Percentiles rank a stretch among this genome's conserved stretches.
phyloP scores from a whole-genome alignment of 2,888 invertebrate species.

The Habroteleia sp. region DNA sequence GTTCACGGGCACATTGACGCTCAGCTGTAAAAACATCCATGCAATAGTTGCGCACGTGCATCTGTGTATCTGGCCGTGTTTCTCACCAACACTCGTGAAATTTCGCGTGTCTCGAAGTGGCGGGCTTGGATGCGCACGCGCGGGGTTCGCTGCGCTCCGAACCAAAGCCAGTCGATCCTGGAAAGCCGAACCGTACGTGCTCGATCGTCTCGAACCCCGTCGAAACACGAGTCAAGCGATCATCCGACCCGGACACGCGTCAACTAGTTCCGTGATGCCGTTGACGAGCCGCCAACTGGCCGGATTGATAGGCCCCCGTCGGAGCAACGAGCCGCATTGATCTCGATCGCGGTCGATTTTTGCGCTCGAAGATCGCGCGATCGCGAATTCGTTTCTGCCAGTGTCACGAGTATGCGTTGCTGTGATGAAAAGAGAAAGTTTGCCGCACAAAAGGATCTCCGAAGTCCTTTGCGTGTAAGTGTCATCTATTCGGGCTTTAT shows the following conservation, averaged over 20 bases:
- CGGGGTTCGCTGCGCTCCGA: conserved; percentile 52
- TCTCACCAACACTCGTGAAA: conserved; percentile 32
- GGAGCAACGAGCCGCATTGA: neutral
- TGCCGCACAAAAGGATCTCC: neutral
- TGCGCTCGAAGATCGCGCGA: neutral
- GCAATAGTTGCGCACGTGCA: conserved; percentile 36
- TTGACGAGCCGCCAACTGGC: neutral
- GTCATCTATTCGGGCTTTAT: neutral
- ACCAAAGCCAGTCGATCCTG: conserved; percentile 59
- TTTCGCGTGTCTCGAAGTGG: conserved; percentile 48
- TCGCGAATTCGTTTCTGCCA: neutral
- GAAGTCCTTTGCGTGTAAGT: neutral
- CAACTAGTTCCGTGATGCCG: neutral
- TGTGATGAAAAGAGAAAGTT: conserved; percentile 25
- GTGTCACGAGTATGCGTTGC: conserved; percentile 4
- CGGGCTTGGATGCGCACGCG: conserved; percentile 54
- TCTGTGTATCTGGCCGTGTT: conserved; percentile 35
- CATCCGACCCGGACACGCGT: conserved; percentile 13
- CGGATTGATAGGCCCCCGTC: neutral
- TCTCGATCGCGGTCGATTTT: neutral
- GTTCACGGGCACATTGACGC: conserved; percentile 32
- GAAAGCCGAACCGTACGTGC: conserved; percentile 42
- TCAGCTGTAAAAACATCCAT: conserved; percentile 35
- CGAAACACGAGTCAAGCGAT: conserved; percentile 12
- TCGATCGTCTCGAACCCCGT: conserved; percentile 19